These are phyloP conservation scores for Cherax quadricarinatus DNA, from an alignment of 1,140 invertebrate species.

Conservation along the genomic window DNA sequence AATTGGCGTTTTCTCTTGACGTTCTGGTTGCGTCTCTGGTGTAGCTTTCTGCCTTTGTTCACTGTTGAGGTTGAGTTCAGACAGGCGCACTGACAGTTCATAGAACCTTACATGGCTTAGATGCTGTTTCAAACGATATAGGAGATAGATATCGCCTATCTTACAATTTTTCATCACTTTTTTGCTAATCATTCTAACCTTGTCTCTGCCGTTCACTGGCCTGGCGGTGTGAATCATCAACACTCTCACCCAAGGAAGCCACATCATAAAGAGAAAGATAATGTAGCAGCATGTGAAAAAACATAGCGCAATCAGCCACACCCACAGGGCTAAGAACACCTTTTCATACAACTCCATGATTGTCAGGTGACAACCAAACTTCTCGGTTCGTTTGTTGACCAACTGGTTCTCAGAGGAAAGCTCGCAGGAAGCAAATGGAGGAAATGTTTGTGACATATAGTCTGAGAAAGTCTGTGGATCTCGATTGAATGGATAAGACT, in stretches of 20 bases:
- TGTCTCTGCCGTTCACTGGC: not conserved
- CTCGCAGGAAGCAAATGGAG: constrained; percentile 54
- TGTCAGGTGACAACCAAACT: constrained; percentile 57
- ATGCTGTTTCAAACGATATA: constrained; percentile 30
- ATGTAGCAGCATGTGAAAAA: constrained; percentile 30
- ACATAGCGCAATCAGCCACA: constrained; percentile 12
- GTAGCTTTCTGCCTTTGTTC: not conserved
- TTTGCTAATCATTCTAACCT: not conserved
- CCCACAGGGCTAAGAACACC: constrained; percentile 34
- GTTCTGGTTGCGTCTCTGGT: not conserved
- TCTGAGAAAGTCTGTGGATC: constrained; percentile 56
- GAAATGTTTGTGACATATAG: constrained; percentile 65
- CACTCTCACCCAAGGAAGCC: constrained; percentile 12
- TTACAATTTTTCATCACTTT: not conserved
- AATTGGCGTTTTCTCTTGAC: not conserved
- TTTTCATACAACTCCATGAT: constrained; percentile 67
- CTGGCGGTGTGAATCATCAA: constrained; percentile 12
- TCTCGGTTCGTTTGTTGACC: constrained; percentile 29
- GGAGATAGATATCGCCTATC: constrained; percentile 27
- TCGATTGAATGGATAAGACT: constrained; percentile 34
- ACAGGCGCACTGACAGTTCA: not conserved
- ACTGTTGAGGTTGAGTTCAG: not conserved
- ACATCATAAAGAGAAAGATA: constrained; percentile 20
- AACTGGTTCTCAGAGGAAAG: constrained; percentile 9
- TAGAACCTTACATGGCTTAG: constrained; percentile 43